Evolutionary conservation across 2,113 vertebrate species (phyloP).

Genomic region (Bos javanicus): DNA sequence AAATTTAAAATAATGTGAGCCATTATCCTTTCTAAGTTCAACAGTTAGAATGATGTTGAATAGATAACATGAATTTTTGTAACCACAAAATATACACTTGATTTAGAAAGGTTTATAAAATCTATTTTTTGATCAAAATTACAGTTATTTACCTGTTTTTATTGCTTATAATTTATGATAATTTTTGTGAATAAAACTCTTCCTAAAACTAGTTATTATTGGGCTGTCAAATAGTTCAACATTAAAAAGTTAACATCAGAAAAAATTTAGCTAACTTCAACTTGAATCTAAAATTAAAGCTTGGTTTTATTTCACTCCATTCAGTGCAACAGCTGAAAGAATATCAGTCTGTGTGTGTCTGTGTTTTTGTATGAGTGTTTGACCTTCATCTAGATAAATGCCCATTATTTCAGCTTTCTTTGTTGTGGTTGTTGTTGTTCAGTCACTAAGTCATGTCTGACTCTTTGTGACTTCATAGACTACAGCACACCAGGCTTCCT

Average conservation of each 20-base stretch:
- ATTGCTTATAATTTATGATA: not conserved
- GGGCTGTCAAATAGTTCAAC: not conserved
- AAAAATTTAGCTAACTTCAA: not conserved
- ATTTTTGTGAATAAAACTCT: not conserved
- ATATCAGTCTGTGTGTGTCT: not conserved
- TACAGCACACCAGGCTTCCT: not conserved
- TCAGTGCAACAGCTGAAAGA: not conserved
- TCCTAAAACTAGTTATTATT: not conserved
- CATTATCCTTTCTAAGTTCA: not conserved
- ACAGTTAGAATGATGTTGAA: not conserved
- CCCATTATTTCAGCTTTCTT: not conserved
- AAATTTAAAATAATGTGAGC: not conserved
- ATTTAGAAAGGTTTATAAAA: not conserved
- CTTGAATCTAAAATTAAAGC: not conserved
- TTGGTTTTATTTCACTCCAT: not conserved
- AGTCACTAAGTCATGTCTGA: fast-evolving
- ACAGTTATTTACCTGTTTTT: not conserved
- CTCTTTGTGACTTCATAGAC: not conserved
- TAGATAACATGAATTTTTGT: not conserved
- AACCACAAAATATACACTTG: not conserved
- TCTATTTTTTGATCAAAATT: not conserved
- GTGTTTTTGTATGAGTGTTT: not conserved
- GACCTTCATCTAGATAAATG: not conserved
- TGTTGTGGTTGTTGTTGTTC: not conserved
- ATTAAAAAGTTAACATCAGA: not conserved